These are phyloP conservation scores for Monoplex corrugatus DNA, from an alignment of 2,888 invertebrate genomes.

Conservation along the genomic window DNA sequence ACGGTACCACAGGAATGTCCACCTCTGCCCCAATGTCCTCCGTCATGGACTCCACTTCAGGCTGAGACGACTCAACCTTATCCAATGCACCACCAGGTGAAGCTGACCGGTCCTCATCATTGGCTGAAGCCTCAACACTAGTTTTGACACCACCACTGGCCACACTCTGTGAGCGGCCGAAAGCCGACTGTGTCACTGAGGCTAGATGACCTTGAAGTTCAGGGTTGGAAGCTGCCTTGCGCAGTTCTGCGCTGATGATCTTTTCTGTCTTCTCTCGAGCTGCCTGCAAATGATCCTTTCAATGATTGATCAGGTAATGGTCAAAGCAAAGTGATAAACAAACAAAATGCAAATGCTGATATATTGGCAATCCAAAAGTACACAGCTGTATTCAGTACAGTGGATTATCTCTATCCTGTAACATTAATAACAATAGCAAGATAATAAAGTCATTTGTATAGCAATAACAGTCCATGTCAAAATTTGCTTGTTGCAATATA, in stretches of 20 bases:
- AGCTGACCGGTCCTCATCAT: not conserved
- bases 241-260: slow-evolving; percentile 87
- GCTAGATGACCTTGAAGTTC: slow-evolving; percentile 80
- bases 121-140: slow-evolving; percentile 5
- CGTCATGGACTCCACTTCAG: slow-evolving; percentile 63
- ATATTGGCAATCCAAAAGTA: too few relatives aligned
- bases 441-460: too few relatives aligned
- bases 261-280: slow-evolving; percentile 60
- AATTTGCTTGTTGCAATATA: too few relatives aligned
- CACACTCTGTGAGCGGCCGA: slow-evolving; percentile 69
- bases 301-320: too few relatives aligned
- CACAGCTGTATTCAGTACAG: too few relatives aligned
- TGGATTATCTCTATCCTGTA: too few relatives aligned
- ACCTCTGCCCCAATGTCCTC: slow-evolving; percentile 73
- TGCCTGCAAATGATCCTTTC: slow-evolving; percentile 49
- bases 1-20: slow-evolving; percentile 65
- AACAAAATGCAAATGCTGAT: too few relatives aligned
- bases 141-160: not conserved
- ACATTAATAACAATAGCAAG: too few relatives aligned
- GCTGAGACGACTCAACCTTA: slow-evolving; percentile 56
- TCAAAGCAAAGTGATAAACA: too few relatives aligned
- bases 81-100: slow-evolving; percentile 39
- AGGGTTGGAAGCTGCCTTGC: slow-evolving; percentile 84
- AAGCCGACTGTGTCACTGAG: slow-evolving; percentile 80
- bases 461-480: too few relatives aligned